These are phyloP conservation scores for Silurus lanzhouensis DNA, from an alignment of 2,797 vertebrate genomes.

Conservation along the genomic window DNA sequence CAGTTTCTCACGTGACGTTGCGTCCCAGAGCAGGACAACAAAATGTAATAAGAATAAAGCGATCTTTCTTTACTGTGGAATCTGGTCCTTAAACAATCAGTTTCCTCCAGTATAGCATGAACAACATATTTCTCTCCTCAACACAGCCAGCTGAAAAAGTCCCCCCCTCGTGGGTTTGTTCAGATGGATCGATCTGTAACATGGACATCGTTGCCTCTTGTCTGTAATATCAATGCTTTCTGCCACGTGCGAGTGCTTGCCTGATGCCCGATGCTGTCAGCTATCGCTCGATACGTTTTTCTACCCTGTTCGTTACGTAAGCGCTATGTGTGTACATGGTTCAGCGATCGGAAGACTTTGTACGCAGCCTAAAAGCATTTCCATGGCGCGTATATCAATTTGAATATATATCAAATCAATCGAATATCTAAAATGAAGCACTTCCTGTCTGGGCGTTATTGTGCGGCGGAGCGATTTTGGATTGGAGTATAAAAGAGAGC, in stretches of 20 bases:
- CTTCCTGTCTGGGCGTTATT: constrained; percentile 60
- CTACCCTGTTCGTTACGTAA: constrained; percentile 25
- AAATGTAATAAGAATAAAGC: neutral
- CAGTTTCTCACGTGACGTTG: constrained; percentile 56
- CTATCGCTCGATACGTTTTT: constrained; percentile 36
- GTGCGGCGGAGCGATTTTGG: constrained; percentile 60
- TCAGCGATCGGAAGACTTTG: neutral
- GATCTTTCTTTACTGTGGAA: neutral
- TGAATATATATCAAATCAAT: constrained; percentile 19
- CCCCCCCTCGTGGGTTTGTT: constrained; percentile 17
- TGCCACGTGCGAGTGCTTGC: constrained; percentile 28
- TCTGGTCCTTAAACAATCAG: neutral
- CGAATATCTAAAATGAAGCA: constrained; percentile 40
- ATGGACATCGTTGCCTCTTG: constrained; percentile 25
- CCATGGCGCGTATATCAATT: neutral
- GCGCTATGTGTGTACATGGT: neutral
- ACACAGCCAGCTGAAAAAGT: constrained; percentile 25
- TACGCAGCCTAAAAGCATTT: constrained; percentile 4
- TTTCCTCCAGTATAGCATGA: constrained; percentile 7
- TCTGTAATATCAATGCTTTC: constrained; percentile 36
- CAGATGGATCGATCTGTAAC: constrained; percentile 47
- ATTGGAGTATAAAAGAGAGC: constrained; percentile 75
- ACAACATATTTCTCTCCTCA: neutral
- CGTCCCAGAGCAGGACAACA: neutral
- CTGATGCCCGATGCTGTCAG: constrained; percentile 8